These are phyloP conservation scores for Tachystola acroxantha DNA, from an alignment of 2,888 invertebrate species.

Conservation along the genomic window DNA sequence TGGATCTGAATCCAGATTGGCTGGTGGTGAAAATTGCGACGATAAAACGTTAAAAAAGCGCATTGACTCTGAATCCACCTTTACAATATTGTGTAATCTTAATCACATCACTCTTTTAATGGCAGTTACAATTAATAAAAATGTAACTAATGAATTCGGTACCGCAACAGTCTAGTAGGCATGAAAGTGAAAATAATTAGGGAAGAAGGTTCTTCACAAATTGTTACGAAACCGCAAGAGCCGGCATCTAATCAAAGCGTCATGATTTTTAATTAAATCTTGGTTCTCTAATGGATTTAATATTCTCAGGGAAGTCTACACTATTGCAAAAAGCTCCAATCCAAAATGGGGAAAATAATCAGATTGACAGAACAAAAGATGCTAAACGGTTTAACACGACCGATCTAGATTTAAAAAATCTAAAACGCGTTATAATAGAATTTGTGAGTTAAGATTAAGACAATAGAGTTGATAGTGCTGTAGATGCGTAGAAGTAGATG, in stretches of 20 bases:
- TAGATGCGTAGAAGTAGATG: slow-evolving; percentile 21
- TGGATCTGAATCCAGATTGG: too few species aligned
- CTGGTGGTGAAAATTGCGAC: too few species aligned
- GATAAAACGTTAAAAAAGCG: too few species aligned
- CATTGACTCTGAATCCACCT: too few species aligned
- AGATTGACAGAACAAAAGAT: slow-evolving; percentile 38
- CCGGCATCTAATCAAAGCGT: slow-evolving; percentile 17
- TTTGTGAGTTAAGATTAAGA: too few species aligned
- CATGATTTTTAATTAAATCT: slow-evolving; percentile 21
- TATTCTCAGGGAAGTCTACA: slow-evolving; percentile 47
- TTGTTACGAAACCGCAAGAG: slow-evolving; percentile 27
- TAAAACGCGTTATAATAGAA: slow-evolving; percentile 5
- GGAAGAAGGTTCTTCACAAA: slow-evolving; percentile 20
- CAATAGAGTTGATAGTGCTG: slow-evolving; percentile 30
- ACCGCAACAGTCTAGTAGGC: slow-evolving; percentile 11
- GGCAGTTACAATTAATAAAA: slow-evolving; percentile 1
- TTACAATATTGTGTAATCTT: too few species aligned
- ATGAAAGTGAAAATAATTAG: slow-evolving; percentile 47
- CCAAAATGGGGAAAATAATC: slow-evolving; percentile 25
- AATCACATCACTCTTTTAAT: neutral
- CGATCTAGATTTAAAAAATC: neutral
- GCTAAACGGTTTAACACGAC: slow-evolving; percentile 8
- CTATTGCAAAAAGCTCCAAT: slow-evolving; percentile 21
- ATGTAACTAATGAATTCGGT: slow-evolving; percentile 16
- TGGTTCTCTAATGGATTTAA: neutral